Percentiles rank a stretch among this genome's conserved stretches.
Conservation (phyloP, 1,140 invertebrate genomes). For the Hyphantria cunea region DNA sequence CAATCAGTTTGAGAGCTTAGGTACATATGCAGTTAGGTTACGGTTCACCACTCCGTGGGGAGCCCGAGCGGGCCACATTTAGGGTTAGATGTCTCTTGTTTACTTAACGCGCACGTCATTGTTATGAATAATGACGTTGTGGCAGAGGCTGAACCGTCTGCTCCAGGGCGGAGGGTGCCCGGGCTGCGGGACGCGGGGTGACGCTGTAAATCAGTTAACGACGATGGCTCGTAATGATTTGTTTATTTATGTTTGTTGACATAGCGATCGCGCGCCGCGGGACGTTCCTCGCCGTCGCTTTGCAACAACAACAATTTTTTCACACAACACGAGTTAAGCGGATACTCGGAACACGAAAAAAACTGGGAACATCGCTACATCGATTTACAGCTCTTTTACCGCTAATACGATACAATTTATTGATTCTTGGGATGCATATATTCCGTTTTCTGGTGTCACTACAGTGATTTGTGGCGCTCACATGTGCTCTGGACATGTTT, state of each 20-base stretch:
- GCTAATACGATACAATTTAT: slow-evolving; percentile 54
- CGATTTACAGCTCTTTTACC: slow-evolving; percentile 50
- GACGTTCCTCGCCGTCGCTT: slow-evolving; percentile 25
- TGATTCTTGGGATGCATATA: slow-evolving; percentile 50
- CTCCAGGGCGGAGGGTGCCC: neutral
- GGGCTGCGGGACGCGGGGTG: neutral
- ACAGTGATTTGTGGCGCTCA: neutral
- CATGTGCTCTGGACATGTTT: slow-evolving; percentile 40
- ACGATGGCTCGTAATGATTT: slow-evolving; percentile 11
- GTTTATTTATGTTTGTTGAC: slow-evolving; percentile 14
- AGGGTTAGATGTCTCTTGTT: too few relatives aligned
- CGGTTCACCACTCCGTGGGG: too few relatives aligned
- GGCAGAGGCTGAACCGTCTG: neutral
- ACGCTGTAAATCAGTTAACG: slow-evolving; percentile 25
- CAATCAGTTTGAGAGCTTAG: too few relatives aligned
- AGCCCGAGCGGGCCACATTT: too few relatives aligned
- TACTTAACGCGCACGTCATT: too few relatives aligned
- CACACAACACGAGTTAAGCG: slow-evolving; percentile 21
- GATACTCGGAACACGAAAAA: slow-evolving; percentile 52
- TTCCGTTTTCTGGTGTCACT: slow-evolving; percentile 1
- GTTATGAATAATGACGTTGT: too few relatives aligned
- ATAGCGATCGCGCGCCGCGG: slow-evolving; percentile 3
- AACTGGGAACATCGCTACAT: slow-evolving; percentile 16
- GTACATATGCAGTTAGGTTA: too few relatives aligned
- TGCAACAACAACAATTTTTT: slow-evolving; percentile 50